Percentiles rank a stretch among this genome's conserved stretches.
Conservation (phyloP, 2,797 vertebrate genomes). For the Sylvia borin region DNA sequence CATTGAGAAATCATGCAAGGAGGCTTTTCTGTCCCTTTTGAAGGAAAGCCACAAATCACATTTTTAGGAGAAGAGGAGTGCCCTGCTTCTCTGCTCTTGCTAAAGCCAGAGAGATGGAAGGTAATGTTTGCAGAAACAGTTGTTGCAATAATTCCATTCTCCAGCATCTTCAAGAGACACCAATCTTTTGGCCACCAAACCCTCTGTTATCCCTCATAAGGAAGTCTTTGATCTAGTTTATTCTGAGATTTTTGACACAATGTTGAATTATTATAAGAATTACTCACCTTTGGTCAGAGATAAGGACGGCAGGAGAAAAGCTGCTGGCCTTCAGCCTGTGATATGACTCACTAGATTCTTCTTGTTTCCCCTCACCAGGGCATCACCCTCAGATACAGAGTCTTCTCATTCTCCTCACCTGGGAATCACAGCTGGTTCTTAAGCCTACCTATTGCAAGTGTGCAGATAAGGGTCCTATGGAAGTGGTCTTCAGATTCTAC, state of each 20-base stretch:
- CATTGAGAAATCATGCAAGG: not conserved
- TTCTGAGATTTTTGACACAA: not conserved
- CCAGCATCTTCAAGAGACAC: not conserved
- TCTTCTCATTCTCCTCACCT: not conserved
- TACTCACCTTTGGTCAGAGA: not conserved
- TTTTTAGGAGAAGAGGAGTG: not conserved
- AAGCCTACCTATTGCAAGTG: not conserved
- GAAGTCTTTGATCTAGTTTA: not conserved
- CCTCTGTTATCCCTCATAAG: not conserved
- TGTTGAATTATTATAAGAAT: not conserved
- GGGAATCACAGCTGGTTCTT: not conserved
- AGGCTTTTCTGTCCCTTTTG: not conserved
- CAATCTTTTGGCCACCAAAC: not conserved
- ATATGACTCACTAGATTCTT: not conserved
- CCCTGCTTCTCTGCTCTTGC: not conserved
- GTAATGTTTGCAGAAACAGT: not conserved
- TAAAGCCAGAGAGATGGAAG: not conserved
- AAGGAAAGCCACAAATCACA: not conserved
- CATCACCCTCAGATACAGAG: not conserved
- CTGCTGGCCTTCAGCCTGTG: not conserved
- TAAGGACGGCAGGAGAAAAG: not conserved
- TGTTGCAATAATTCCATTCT: not conserved
- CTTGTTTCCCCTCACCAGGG: not conserved
- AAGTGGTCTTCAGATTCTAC: not conserved
- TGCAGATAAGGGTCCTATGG: not conserved